Conservation (phyloP, 2,888 invertebrate species). For the Rugalucina vietnamica region DNA sequence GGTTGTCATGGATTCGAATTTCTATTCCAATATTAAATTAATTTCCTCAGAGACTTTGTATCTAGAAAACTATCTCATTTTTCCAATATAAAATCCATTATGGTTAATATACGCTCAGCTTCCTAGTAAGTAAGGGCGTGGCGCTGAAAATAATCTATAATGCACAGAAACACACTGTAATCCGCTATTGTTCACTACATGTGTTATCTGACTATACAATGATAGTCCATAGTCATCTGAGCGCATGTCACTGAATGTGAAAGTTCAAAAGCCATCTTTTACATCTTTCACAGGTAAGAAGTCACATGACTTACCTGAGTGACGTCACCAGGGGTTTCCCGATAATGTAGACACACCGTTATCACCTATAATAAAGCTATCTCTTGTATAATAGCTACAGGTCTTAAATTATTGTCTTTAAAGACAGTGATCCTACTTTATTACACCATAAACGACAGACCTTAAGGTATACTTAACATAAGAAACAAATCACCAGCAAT, state of each 20-base stretch:
- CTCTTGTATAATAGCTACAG: conserved; percentile 7
- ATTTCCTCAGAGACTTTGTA: neutral
- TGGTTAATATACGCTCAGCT: too few species aligned
- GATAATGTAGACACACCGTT: neutral
- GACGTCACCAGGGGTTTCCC: conserved; percentile 45
- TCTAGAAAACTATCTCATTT: neutral
- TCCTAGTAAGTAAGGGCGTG: neutral
- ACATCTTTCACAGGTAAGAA: conserved; percentile 32
- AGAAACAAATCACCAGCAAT: too few species aligned
- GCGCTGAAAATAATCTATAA: neutral
- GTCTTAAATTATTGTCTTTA: neutral
- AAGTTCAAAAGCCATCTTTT: conserved; percentile 31
- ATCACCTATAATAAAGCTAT: neutral
- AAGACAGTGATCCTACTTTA: neutral
- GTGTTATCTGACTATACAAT: neutral
- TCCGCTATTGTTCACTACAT: neutral
- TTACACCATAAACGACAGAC: neutral
- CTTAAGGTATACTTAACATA: too few species aligned
- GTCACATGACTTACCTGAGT: conserved; percentile 57
- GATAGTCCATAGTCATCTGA: neutral
- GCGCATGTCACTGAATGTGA: conserved; percentile 10
- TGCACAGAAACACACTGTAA: conserved; percentile 11
- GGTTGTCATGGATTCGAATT: conserved; percentile 10
- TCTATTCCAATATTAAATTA: neutral
- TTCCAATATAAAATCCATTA: neutral